Evolutionary conservation across 2,113 vertebrate genomes (phyloP).

Genomic region (Carettochelys insculpta): DNA sequence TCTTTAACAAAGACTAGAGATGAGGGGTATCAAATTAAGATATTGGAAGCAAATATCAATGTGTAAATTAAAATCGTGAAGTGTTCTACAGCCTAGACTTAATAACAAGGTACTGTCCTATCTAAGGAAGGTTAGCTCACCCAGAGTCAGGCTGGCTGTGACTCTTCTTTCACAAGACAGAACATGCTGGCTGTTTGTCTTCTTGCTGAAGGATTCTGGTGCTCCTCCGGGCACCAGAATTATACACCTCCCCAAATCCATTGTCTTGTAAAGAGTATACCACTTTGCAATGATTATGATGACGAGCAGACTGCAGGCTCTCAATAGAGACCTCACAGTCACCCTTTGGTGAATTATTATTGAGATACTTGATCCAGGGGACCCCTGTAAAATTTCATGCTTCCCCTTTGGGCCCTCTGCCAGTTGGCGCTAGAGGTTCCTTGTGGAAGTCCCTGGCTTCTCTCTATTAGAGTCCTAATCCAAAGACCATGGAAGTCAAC

Average conservation of each 20-base stretch:
- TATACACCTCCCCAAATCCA: not conserved
- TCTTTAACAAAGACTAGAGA: not conserved
- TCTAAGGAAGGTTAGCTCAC: not conserved
- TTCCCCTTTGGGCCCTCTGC: not conserved
- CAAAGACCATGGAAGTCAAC: not conserved
- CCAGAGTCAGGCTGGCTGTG: not conserved
- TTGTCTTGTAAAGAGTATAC: not conserved
- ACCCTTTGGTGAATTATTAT: not conserved
- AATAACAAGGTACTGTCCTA: not conserved
- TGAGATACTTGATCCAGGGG: not conserved
- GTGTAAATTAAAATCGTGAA: not conserved
- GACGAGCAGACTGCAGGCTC: not conserved
- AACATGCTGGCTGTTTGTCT: not conserved
- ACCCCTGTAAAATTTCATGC: not conserved
- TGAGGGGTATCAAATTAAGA: not conserved
- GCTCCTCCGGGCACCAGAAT: not conserved
- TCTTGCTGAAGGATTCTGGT: not conserved
- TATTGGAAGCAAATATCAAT: not conserved
- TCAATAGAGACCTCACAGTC: not conserved
- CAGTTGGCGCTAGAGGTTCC: too few relatives aligned
- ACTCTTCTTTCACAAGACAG: not conserved
- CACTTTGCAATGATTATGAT: not conserved
- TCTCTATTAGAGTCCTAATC: not conserved
- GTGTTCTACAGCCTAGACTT: not conserved
- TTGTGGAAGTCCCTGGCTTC: not conserved